These are phyloP conservation scores for Amphimallon solstitiale DNA, from an alignment of 2,888 invertebrate species.

Conservation along the genomic window DNA sequence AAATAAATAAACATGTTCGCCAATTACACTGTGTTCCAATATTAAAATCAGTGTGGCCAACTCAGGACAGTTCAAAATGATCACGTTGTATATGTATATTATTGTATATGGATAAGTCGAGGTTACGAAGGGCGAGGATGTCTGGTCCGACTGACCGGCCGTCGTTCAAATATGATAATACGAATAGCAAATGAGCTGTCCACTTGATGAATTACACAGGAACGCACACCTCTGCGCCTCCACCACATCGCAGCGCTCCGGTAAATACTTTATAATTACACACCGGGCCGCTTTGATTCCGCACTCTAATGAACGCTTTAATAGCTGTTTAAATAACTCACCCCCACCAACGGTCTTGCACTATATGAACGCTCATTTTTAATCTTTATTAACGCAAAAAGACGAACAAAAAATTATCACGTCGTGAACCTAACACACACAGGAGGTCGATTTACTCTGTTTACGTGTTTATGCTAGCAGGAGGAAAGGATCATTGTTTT, in stretches of 20 bases:
- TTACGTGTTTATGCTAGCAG: no score
- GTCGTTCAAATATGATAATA: conserved; percentile 60
- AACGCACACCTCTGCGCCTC: conserved; percentile 59
- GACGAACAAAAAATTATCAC: no score
- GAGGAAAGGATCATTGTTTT: no score
- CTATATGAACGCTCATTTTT: conserved; percentile 47
- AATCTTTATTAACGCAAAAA: not conserved
- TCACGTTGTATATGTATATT: no score
- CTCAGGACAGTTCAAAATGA: no score
- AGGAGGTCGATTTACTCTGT: no score
- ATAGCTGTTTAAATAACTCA: conserved; percentile 56
- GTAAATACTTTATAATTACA: conserved; percentile 66
- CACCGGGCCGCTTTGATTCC: conserved; percentile 62
- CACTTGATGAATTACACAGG: conserved; percentile 62
- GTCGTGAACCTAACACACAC: no score
- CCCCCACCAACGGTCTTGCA: conserved; percentile 45
- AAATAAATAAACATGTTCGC: no score
- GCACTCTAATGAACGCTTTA: conserved; percentile 60
- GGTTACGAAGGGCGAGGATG: conserved; percentile 13
- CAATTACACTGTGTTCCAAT: no score
- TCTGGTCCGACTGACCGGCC: conserved; percentile 44
- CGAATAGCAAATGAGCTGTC: conserved; percentile 63
- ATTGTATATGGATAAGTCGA: not conserved
- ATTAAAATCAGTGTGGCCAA: no score
- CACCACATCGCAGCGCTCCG: conserved; percentile 50